Evolutionary conservation across 2,888 invertebrate species (phyloP).

Genomic region (Acheta domesticus): DNA sequence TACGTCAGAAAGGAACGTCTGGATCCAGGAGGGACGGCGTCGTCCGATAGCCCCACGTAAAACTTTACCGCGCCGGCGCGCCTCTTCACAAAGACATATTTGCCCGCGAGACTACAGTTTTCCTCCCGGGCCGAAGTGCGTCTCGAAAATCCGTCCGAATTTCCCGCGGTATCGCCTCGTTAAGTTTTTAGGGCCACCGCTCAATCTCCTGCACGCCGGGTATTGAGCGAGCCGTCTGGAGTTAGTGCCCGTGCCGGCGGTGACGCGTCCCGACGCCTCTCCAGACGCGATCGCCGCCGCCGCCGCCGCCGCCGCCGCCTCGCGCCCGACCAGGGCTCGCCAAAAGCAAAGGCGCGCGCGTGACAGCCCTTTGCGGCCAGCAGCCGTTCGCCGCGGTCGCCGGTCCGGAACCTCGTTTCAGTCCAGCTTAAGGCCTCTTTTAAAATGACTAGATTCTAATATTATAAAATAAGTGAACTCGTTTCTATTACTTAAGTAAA

Average conservation of each 20-base stretch:
- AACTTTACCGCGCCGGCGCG: not conserved
- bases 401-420: not conserved
- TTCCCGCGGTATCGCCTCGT: not conserved
- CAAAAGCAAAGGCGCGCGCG: not conserved
- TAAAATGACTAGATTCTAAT: no score
- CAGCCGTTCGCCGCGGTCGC: not conserved
- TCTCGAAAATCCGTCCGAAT: not conserved
- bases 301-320: no score
- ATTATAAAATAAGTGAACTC: no score
- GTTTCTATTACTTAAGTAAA: no score
- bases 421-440: no score
- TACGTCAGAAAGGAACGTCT: not conserved
- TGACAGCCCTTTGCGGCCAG: not conserved
- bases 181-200: conserved; percentile 6
- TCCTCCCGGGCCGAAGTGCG: not conserved
- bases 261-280: no score
- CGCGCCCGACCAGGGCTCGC: not conserved
- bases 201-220: not conserved
- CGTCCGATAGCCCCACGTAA: not conserved
- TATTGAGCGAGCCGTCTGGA: not conserved
- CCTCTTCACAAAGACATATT: not conserved
- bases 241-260: no score
- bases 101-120: not conserved
- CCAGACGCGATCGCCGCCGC: not conserved
- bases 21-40: not conserved